These are phyloP conservation scores for Lineus longissimus DNA, from an alignment of 1,140 invertebrate genomes.

Conservation along the genomic window DNA sequence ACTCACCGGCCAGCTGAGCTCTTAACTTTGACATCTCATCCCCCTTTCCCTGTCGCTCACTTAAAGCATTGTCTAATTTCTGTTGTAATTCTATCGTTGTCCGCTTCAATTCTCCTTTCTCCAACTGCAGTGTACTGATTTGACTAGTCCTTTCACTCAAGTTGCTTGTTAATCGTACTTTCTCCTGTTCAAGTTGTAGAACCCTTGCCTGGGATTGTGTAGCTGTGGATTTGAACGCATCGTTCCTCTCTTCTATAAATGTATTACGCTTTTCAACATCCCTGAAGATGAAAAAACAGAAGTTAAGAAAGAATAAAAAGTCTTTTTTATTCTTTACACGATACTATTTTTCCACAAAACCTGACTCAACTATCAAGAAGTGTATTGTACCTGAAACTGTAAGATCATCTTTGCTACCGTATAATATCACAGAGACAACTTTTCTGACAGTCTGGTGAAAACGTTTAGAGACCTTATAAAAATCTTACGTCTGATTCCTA, in stretches of 20 bases:
- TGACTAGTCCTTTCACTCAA: conserved; percentile 37
- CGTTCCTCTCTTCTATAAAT: conserved; percentile 52
- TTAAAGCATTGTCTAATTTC: conserved; percentile 27
- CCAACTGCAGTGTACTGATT: conserved; percentile 41
- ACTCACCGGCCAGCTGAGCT: conserved; percentile 36
- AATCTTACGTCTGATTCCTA: conserved; percentile 52
- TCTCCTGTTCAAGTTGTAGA: conserved; percentile 52
- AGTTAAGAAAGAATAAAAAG: neutral
- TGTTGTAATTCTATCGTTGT: conserved; percentile 39
- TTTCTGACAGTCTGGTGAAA: too few species aligned
- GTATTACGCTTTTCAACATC: conserved; percentile 54
- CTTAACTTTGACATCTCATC: conserved; percentile 38
- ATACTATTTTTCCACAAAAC: too few species aligned
- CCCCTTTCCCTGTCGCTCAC: conserved; percentile 20
- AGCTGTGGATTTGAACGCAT: conserved; percentile 43
- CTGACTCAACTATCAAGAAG: too few species aligned
- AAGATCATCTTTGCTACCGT: too few species aligned
- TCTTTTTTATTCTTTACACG: neutral
- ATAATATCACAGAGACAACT: too few species aligned
- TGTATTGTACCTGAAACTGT: too few species aligned
- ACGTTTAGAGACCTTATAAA: too few species aligned
- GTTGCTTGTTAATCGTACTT: conserved; percentile 46
- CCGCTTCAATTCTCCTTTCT: conserved; percentile 35
- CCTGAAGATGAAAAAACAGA: conserved; percentile 30
- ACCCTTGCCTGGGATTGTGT: conserved; percentile 47